A percentile compares a stretch with the other conserved stretches of the same genome.
phyloP scores from a whole-genome alignment of 2,113 vertebrate species.

The Setophaga coronata region DNA sequence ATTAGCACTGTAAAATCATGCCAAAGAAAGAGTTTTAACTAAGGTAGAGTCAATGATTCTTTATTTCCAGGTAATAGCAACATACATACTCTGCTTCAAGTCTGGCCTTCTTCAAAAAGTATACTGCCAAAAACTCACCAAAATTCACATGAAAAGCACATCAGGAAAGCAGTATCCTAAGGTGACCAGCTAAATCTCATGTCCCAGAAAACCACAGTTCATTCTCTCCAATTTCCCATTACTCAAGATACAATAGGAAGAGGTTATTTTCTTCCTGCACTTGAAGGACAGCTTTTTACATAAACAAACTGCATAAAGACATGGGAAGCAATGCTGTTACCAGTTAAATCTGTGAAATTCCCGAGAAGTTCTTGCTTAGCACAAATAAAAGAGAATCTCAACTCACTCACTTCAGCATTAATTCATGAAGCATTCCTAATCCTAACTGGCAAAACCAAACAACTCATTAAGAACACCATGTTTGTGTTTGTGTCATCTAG shows the following conservation, averaged over 20 bases:
- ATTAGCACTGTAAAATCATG: background rate
- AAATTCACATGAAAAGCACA: background rate
- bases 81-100: background rate
- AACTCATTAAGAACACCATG: background rate
- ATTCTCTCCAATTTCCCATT: background rate
- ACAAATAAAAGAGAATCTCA: background rate
- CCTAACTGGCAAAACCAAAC: background rate
- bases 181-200: conserved; percentile 2
- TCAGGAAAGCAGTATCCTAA: background rate
- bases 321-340: background rate
- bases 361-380: background rate
- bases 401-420: background rate
- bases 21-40: background rate
- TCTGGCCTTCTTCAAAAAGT: background rate
- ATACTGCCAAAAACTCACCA: background rate
- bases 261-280: background rate
- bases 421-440: background rate
- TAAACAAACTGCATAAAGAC: conserved; percentile 18
- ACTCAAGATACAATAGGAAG: background rate
- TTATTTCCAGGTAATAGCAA: background rate
- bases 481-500: background rate
- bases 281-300: conserved; percentile 22
- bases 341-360: background rate
- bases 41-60: background rate
- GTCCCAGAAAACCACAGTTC: background rate